Evolutionary conservation across 2,797 vertebrate species (phyloP), one percentile per base, ranked within the genome.

Genomic region (Clangula hyemalis): DNA sequence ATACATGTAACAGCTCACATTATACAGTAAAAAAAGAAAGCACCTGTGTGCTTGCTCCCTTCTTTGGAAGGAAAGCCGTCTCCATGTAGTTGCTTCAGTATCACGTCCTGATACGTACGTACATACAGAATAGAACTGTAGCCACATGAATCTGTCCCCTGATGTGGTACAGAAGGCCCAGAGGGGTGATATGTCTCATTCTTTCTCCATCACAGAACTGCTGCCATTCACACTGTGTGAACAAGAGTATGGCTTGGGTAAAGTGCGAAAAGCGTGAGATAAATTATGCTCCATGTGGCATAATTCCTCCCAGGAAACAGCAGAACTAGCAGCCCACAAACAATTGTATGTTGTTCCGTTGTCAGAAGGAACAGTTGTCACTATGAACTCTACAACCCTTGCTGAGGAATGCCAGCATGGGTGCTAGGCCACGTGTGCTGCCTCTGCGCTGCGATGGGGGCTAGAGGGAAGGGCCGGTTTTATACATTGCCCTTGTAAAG

Each of bases 21-120:
- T 69, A 93, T 53, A 82, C 77, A 93, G 81, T 92, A 94, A 93
- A 90, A 87, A 97, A 97, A 93, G 61, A 92, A 82, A 94, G 87
- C 92, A 96, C 93, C 93, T 85, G 45, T 77, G 71, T 77, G 30
- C 57, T 89, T 69, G 51, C 19, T 41, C 32, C 56, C 16, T 47
- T 62, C 57, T 89, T 56, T 20, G 38, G 45, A 74, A 90, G 77
- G 61, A 87, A 89, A 87, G 69, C 54, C 61, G 60, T 74, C 68
- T 82, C 76, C 17, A 13, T 73, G 58, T 70, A 85, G 77, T 89
- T 89, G 69, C 47, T 84, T 86, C 95, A 92, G 61, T 78, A 95
- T 93, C 70, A 41, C 5, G 6, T 69, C 78, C 16, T 78, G 85
- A 58, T 5, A 58, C 0, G 0, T 72, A 90, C 57, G 77, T 36